Evolutionary conservation across 2,797 vertebrate species (phyloP).

Genomic region (Allobates femoralis): DNA sequence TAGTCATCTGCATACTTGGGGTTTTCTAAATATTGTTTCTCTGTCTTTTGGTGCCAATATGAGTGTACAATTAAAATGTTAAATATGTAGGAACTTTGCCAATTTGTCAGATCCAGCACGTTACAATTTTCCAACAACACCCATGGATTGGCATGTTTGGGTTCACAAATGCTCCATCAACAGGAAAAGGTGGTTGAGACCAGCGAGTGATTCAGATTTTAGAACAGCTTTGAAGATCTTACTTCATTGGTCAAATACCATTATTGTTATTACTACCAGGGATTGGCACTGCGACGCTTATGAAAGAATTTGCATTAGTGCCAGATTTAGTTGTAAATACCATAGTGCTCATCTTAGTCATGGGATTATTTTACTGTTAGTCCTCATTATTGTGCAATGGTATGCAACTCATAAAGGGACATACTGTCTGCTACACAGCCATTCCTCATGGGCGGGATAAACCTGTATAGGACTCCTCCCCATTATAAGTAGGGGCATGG

Average conservation of each 20-base stretch:
- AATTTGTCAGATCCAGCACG: conserved; percentile 71
- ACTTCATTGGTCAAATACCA: conserved; percentile 39
- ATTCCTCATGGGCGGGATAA: background rate
- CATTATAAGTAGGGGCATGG: background rate
- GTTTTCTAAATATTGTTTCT: conserved; percentile 70
- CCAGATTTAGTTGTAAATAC: background rate
- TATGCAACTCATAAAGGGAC: background rate
- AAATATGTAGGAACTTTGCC: conserved; percentile 69
- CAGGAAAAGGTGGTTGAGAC: conserved; percentile 70
- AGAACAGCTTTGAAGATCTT: conserved; percentile 51
- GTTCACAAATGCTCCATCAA: conserved; percentile 65
- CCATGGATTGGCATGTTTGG: conserved; percentile 62
- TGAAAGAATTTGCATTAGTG: conserved; percentile 9
- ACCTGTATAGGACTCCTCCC: background rate
- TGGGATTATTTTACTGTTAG: background rate
- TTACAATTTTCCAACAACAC: conserved; percentile 70
- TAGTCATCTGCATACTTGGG: conserved; percentile 72
- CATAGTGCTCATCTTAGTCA: background rate
- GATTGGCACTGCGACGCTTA: background rate
- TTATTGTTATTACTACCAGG: conserved; percentile 51
- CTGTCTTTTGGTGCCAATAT: conserved; percentile 69
- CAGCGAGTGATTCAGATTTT: conserved; percentile 44
- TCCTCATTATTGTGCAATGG: background rate
- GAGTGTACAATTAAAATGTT: conserved; percentile 73
- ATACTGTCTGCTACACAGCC: background rate